Evolutionary conservation across 2,888 invertebrate genomes (phyloP).

Genomic region (Lycaena phlaeas): DNA sequence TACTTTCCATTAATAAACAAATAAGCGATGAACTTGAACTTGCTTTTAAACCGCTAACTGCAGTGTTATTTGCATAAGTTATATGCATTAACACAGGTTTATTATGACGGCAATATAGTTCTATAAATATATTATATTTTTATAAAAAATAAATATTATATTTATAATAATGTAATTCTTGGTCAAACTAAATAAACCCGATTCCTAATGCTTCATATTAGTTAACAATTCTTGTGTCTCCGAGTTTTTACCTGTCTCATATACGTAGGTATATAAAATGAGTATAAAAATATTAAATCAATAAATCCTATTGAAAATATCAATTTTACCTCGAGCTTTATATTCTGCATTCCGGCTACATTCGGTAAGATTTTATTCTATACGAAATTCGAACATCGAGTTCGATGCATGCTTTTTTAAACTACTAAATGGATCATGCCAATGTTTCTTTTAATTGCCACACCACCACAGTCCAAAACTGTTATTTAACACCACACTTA

Average conservation of each 20-base stretch:
- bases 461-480: conserved; percentile 54
- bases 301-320: conserved; percentile 15
- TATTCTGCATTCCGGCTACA: conserved; percentile 28
- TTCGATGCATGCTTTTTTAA: conserved; percentile 43
- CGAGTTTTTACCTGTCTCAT: too few relatives aligned
- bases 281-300: background rate
- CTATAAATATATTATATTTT: too few relatives aligned
- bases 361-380: conserved; percentile 18
- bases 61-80: background rate
- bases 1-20: conserved; percentile 2
- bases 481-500: conserved; percentile 61
- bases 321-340: conserved; percentile 25
- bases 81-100: background rate
- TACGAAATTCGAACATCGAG: conserved; percentile 34
- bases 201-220: too few relatives aligned
- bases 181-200: too few relatives aligned
- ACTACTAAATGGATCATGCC: conserved; percentile 42
- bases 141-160: too few relatives aligned
- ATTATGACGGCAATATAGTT: too few relatives aligned
- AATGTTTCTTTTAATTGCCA: conserved; percentile 38
- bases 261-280: too few relatives aligned
- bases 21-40: conserved; percentile 6
- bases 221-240: too few relatives aligned
- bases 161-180: too few relatives aligned
- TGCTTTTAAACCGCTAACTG: background rate